These are phyloP conservation scores for Micromesistius poutassou DNA, from an alignment of 2,797 vertebrate genomes.

Conservation along the genomic window DNA sequence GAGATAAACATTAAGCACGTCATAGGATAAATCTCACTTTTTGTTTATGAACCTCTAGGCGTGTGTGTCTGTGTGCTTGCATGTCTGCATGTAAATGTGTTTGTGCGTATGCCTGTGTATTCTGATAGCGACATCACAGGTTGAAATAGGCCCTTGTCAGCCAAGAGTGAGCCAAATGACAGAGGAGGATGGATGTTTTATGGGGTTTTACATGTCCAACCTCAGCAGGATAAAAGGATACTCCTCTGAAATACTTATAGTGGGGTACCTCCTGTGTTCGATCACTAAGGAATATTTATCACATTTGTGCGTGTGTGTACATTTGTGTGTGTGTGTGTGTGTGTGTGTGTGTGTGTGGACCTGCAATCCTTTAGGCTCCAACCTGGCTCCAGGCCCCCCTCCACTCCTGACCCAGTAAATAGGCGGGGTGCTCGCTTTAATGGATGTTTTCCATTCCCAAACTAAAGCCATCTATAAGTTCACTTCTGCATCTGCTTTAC, in stretches of 20 bases:
- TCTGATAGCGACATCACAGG: background rate
- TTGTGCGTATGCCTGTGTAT: too few relatives aligned
- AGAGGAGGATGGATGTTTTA: background rate
- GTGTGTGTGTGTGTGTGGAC: background rate
- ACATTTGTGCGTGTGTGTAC: background rate
- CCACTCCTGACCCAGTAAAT: background rate
- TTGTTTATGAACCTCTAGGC: background rate
- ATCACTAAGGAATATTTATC: background rate
- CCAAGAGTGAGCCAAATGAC: background rate
- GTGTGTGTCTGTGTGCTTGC: background rate
- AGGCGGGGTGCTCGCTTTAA: background rate
- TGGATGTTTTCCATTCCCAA: background rate
- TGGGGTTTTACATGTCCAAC: background rate
- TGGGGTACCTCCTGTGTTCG: background rate
- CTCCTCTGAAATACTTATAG: background rate
- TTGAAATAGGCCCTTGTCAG: background rate
- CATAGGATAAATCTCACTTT: background rate
- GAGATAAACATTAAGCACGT: background rate
- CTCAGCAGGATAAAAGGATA: background rate
- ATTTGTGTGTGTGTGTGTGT: too few relatives aligned
- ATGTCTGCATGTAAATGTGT: background rate
- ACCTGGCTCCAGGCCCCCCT: background rate
- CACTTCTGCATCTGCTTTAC: background rate
- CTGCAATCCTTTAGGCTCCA: background rate
- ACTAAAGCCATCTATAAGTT: background rate